Evolutionary conservation across 2,113 vertebrate species (phyloP).

Genomic region (Noctilio leporinus): DNA sequence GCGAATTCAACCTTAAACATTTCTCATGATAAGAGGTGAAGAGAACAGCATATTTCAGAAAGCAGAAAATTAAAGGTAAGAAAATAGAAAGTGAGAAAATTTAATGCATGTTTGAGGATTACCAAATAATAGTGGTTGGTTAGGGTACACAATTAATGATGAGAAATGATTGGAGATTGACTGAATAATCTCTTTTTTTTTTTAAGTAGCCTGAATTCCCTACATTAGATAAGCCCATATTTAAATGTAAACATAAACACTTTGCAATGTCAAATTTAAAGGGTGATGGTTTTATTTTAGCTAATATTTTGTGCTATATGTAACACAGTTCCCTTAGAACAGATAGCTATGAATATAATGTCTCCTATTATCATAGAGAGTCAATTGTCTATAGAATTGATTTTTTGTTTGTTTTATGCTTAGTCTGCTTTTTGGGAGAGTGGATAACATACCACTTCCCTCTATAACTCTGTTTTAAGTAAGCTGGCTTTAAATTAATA

Average conservation of each 20-base stretch:
- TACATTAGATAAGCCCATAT: background rate
- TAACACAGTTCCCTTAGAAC: background rate
- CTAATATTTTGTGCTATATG: background rate
- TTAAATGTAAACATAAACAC: slow-evolving; percentile 37
- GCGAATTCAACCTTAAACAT: background rate
- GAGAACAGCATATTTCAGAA: background rate
- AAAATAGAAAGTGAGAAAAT: background rate
- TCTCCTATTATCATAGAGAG: background rate
- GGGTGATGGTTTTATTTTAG: background rate
- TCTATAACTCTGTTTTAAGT: background rate
- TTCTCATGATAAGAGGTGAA: background rate
- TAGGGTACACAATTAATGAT: background rate
- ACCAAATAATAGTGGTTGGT: background rate
- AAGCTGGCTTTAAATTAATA: background rate
- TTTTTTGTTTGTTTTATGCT: background rate
- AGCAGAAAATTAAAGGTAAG: background rate
- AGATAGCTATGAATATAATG: slow-evolving; percentile 22
- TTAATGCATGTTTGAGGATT: background rate
- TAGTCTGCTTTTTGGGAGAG: background rate
- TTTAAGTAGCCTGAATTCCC: background rate
- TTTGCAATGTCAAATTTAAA: background rate
- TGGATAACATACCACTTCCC: background rate
- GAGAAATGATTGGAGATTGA: background rate
- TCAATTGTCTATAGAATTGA: background rate
- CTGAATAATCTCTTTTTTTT: background rate